Conservation (phyloP, 2,797 vertebrate genomes). For the Sebastes itinus region DNA sequence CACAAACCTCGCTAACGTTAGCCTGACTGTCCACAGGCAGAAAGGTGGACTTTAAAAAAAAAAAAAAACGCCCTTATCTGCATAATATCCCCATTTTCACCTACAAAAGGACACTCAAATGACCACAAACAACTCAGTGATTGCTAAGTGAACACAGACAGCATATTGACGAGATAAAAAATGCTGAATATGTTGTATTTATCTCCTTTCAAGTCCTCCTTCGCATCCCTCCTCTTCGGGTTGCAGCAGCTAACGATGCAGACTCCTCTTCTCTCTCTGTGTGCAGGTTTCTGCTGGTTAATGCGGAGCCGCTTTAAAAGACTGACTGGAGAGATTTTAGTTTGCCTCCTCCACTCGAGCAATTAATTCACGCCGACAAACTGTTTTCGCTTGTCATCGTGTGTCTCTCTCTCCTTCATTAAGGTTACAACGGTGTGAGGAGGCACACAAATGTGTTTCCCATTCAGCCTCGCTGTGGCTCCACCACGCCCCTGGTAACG, state of each 20-base stretch:
- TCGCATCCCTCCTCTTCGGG: conserved; percentile 47
- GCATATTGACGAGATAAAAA: not conserved
- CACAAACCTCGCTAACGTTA: conserved; percentile 44
- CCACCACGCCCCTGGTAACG: conserved; percentile 82
- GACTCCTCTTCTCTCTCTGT: not conserved
- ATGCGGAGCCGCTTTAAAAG: conserved; percentile 19
- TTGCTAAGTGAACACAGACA: not conserved
- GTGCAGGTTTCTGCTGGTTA: not conserved
- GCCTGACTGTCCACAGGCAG: conserved; percentile 38
- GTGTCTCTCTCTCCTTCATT: conserved; percentile 1
- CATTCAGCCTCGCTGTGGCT: conserved; percentile 60
- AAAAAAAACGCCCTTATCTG: conserved; percentile 62
- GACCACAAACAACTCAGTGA: not conserved
- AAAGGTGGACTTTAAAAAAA: conserved; percentile 61
- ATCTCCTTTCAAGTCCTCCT: conserved; percentile 37
- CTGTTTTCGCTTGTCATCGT: conserved; percentile 38
- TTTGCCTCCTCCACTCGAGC: not conserved
- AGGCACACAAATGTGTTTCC: conserved; percentile 50
- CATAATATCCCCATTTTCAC: conserved; percentile 33
- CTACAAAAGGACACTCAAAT: not conserved
- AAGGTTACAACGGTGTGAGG: conserved; percentile 18
- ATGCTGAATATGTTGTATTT: conserved; percentile 1
- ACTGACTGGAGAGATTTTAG: not conserved
- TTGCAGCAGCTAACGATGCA: conserved; percentile 17
- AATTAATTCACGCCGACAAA: conserved; percentile 20